These are phyloP conservation scores for Aptenodytes patagonicus DNA, from an alignment of 2,113 vertebrate genomes.

Conservation along the genomic window DNA sequence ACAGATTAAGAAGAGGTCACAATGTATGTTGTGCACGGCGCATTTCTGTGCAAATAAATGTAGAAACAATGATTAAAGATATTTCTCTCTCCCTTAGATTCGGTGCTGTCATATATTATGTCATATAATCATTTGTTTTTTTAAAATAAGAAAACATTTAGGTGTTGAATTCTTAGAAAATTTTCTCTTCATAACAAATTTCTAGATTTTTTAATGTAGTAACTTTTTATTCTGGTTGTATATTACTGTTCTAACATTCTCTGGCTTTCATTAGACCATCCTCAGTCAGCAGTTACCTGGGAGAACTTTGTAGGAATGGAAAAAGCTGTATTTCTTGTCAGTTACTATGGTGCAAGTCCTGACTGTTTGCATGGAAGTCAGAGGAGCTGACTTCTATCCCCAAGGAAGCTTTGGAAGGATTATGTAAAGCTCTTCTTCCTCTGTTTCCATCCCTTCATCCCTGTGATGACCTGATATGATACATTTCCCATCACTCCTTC, in stretches of 20 bases:
- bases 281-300: not conserved
- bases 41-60: not conserved
- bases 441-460: not conserved
- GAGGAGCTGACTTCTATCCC: not conserved
- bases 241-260: not conserved
- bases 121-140: not conserved
- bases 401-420: not conserved
- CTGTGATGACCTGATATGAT: not conserved
- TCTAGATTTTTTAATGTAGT: accelerated
- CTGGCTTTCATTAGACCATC: not conserved
- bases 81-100: not conserved
- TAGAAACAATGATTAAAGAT: not conserved
- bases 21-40: not conserved
- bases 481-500: not conserved
- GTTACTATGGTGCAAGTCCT: not conserved
- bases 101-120: not conserved
- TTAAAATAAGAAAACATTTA: not conserved
- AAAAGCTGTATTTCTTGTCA: not conserved
- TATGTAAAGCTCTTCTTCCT: not conserved
- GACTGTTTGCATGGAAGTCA: not conserved
- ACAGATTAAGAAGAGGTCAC: not conserved
- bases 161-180: not conserved
- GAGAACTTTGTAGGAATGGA: not conserved
- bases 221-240: not conserved
- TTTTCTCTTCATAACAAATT: not conserved